Evolutionary conservation across 1,140 invertebrate species (phyloP).

Genomic region (Drosophila repletoides): DNA sequence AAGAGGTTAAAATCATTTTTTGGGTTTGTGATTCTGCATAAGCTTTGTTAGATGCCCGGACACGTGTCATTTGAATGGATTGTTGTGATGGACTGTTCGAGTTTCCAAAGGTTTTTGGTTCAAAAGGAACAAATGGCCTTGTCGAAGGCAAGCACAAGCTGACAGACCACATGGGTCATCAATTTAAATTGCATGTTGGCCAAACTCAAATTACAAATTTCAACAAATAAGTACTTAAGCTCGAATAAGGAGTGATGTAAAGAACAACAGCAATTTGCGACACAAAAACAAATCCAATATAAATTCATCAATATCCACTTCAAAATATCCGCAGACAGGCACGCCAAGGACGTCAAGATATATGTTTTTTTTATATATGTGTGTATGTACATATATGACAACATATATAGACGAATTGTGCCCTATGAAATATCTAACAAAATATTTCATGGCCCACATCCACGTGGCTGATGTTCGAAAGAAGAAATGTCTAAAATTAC

Average conservation of each 20-base stretch:
- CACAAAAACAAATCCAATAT: slow-evolving; percentile 57
- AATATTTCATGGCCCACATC: slow-evolving; percentile 49
- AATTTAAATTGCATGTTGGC: slow-evolving; percentile 39
- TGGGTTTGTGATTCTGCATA: background rate
- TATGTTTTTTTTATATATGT: background rate
- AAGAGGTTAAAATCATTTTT: slow-evolving; percentile 9
- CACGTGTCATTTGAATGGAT: slow-evolving; percentile 25
- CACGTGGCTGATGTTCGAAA: slow-evolving; percentile 15
- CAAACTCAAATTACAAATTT: slow-evolving; percentile 52
- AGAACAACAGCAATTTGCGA: slow-evolving; percentile 39
- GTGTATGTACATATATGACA: background rate
- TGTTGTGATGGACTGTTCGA: slow-evolving; percentile 3
- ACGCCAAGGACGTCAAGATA: background rate
- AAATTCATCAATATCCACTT: slow-evolving; percentile 75
- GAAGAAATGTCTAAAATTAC: slow-evolving; percentile 62
- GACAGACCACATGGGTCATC: slow-evolving; percentile 73
- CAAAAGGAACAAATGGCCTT: slow-evolving; percentile 57
- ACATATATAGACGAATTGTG: slow-evolving; percentile 19
- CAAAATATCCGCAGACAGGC: slow-evolving; percentile 28
- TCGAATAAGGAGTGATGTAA: slow-evolving; percentile 28
- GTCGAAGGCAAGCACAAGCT: slow-evolving; percentile 40
- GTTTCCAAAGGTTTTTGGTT: slow-evolving; percentile 18
- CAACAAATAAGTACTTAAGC: slow-evolving; percentile 69
- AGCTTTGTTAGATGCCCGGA: background rate
- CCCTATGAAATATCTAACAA: slow-evolving; percentile 54